These are phyloP conservation scores for Dynastes tityus DNA, from an alignment of 2,888 invertebrate genomes.

Conservation along the genomic window DNA sequence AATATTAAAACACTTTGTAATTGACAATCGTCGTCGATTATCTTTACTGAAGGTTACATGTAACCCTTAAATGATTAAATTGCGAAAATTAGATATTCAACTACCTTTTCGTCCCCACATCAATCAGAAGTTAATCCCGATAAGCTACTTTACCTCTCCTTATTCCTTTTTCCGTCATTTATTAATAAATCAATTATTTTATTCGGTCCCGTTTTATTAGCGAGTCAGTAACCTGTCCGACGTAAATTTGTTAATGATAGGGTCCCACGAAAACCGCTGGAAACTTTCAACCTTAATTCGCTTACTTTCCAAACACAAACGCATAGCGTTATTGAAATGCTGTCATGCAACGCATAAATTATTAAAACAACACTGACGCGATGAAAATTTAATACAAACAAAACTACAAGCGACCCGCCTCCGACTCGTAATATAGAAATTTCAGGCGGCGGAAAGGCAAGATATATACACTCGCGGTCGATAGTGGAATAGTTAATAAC, in stretches of 20 bases:
- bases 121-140: background rate
- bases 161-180: background rate
- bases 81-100: too few species aligned
- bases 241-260: constrained; percentile 35
- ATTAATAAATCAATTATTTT: constrained; percentile 11
- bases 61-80: too few species aligned
- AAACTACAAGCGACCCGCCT: background rate
- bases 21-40: too few species aligned
- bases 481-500: constrained; percentile 5
- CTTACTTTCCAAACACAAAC: constrained; percentile 37
- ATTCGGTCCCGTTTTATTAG: background rate
- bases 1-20: too few species aligned
- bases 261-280: constrained; percentile 1
- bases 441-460: background rate
- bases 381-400: constrained; percentile 41
- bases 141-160: background rate
- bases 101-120: background rate
- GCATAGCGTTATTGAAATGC: constrained; percentile 30
- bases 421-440: background rate
- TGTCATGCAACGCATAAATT: constrained; percentile 39
- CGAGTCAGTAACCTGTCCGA: constrained; percentile 1
- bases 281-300: constrained; percentile 40
- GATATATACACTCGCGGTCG: constrained; percentile 5
- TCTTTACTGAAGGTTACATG: too few species aligned
- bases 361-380: constrained; percentile 26